phyloP scores from a whole-genome alignment of 2,888 invertebrate species.

The Drosophila leonis region DNA sequence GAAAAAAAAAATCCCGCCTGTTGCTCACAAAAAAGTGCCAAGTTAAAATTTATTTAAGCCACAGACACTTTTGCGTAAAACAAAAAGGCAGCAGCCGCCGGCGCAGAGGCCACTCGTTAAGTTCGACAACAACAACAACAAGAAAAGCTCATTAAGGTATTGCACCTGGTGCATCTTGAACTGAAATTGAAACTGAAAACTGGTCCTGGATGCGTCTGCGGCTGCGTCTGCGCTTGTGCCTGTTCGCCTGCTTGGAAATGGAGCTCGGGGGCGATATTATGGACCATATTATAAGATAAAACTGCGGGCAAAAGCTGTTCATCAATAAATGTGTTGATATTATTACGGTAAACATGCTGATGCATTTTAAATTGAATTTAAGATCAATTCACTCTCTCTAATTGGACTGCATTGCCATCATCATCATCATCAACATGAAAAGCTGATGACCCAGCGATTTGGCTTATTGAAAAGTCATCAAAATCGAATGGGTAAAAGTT shows the following conservation, averaged over 20 bases:
- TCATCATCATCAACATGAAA: no score
- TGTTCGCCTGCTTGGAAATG: constrained; percentile 23
- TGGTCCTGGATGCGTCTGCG: constrained; percentile 28
- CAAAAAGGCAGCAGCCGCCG: constrained; percentile 56
- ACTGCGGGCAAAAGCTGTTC: constrained; percentile 21
- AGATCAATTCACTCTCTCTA: constrained; percentile 62
- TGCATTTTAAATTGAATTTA: constrained; percentile 79
- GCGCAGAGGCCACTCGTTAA: constrained; percentile 58
- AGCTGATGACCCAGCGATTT: constrained; percentile 50
- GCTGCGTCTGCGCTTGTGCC: constrained; percentile 27
- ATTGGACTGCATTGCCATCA: constrained; percentile 46
- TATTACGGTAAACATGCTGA: constrained; percentile 80
- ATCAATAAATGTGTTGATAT: constrained; percentile 78
- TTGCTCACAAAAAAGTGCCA: constrained; percentile 52
- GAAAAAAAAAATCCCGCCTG: constrained; percentile 48
- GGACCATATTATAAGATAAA: constrained; percentile 46
- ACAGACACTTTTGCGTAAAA: constrained; percentile 38
- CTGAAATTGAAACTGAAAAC: constrained; percentile 31
- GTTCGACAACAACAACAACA: constrained; percentile 27
- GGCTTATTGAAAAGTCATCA: constrained; percentile 72
- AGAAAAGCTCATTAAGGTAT: constrained; percentile 76
- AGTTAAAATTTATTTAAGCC: constrained; percentile 61
- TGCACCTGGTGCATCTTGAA: constrained; percentile 68
- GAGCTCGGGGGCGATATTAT: constrained; percentile 59
- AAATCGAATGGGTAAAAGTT: constrained; percentile 60